Evolutionary conservation across 1,140 invertebrate species (phyloP).

Genomic region (Adoxophyes honmai): DNA sequence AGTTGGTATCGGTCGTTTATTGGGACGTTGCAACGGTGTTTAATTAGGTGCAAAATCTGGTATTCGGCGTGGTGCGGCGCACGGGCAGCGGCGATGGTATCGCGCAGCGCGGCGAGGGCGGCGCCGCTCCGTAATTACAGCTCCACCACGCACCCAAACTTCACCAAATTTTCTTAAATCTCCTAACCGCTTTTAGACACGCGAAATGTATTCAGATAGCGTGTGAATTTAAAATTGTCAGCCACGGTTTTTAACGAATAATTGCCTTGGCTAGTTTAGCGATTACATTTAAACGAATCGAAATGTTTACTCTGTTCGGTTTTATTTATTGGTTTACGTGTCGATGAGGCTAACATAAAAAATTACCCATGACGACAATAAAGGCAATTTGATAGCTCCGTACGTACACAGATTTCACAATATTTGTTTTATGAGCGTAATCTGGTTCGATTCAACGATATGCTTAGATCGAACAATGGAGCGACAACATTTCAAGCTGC

Average conservation of each 20-base stretch:
- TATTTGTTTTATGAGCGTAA: too few relatives aligned
- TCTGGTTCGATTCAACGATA: too few relatives aligned
- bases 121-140: slow-evolving; percentile 56
- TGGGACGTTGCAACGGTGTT: slow-evolving; percentile 27
- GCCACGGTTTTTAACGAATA: slow-evolving; percentile 47
- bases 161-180: slow-evolving; percentile 58
- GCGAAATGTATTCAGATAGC: slow-evolving; percentile 60
- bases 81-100: slow-evolving; percentile 42
- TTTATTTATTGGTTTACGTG: not conserved
- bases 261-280: slow-evolving; percentile 35
- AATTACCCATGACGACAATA: not conserved
- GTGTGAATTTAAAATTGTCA: slow-evolving; percentile 60
- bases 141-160: slow-evolving; percentile 49
- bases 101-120: slow-evolving; percentile 43
- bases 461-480: slow-evolving; percentile 8
- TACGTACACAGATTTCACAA: too few relatives aligned
- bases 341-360: not conserved
- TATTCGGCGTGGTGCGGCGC: slow-evolving; percentile 33
- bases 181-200: slow-evolving; percentile 61
- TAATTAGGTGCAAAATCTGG: slow-evolving; percentile 58
- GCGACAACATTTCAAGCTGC: slow-evolving; percentile 8
- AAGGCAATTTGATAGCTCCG: not conserved
- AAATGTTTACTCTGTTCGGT: slow-evolving; percentile 22
- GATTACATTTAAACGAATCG: slow-evolving; percentile 23
- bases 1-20: slow-evolving; percentile 23